Conservation (phyloP, 1,140 invertebrate genomes). For the Mercenaria mercenaria region DNA sequence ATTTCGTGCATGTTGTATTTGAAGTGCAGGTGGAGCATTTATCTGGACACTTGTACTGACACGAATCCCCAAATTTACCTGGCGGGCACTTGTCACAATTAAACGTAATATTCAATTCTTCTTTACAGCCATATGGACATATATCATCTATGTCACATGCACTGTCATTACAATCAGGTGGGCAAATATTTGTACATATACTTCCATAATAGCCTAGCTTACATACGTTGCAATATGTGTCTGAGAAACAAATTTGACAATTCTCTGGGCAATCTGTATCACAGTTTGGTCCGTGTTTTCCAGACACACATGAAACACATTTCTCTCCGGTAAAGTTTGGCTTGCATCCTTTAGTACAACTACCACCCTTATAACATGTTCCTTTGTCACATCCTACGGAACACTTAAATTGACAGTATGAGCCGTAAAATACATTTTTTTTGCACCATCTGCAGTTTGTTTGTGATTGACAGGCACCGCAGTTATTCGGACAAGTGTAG, state of each 20-base stretch:
- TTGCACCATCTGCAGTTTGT: neutral
- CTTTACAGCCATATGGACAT: no score
- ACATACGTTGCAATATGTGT: neutral
- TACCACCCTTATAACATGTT: neutral
- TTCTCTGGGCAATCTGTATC: neutral
- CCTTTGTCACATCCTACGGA: neutral
- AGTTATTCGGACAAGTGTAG: neutral
- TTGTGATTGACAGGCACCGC: neutral
- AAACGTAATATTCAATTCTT: no score
- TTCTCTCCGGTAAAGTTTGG: neutral
- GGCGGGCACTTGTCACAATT: no score
- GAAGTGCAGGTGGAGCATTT: no score
- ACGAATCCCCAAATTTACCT: no score
- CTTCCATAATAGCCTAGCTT: neutral
- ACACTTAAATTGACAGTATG: neutral
- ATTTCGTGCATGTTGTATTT: no score
- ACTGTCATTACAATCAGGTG: neutral
- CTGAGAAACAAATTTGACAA: neutral
- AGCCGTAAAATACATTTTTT: neutral
- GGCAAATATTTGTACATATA: neutral
- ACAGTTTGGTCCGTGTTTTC: neutral
- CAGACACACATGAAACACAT: neutral
- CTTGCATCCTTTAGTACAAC: neutral
- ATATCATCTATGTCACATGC: no score
- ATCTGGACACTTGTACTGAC: no score